Base-by-base conservation (phyloP, 2,113 vertebrate genomes). In the Leptobrachium leishanense region DNA sequence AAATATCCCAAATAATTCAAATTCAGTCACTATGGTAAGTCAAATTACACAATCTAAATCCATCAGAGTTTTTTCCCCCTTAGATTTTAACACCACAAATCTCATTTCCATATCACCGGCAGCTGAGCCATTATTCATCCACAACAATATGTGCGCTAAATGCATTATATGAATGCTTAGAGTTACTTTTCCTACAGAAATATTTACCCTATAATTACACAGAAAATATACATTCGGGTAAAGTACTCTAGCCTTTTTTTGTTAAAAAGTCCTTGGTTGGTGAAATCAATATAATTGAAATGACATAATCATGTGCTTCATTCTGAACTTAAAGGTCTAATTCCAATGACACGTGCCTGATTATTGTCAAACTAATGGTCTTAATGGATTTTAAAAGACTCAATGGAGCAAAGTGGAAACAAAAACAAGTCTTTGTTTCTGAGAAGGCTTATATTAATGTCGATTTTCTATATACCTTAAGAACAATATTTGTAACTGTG, bases 31-130 rank as follows among this genome's bases (percentile, higher is more conserved):
- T 50, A 50, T 50, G 8, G 63, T 64, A 55, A 71, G 42, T 63
- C 68, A 78, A 71, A 72, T 78, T 53, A 78, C 65, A 78, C 57
- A 67, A 65, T 78, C 57, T 53, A 20, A 78, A 77, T 65, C 41
- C 76, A 65, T 64, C 62, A 72, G 43, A 78, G 13, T 53, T 68
- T 65, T 78, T 62, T 50, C 46, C 42, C 41, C 2, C 59, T 74
- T 72, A 72, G 50, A 72, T 8, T 53, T 53, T 46, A 40, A 20
- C 68, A 64, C 43, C 13, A 65, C 72, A 78, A 72, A 72, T 72
- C 68, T 65, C 2, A 72, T 65, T 78, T 72, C 68, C 77, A 79
- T 79, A 79, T 65, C 69, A 72, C n/a, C 43, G 44, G 31, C 59
- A 69, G 67, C 67, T 42, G 65, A 59, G 43, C 69, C 41, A 69